phyloP scores from a whole-genome alignment of 2,113 vertebrate genomes.

The Embiotoca jacksoni region DNA sequence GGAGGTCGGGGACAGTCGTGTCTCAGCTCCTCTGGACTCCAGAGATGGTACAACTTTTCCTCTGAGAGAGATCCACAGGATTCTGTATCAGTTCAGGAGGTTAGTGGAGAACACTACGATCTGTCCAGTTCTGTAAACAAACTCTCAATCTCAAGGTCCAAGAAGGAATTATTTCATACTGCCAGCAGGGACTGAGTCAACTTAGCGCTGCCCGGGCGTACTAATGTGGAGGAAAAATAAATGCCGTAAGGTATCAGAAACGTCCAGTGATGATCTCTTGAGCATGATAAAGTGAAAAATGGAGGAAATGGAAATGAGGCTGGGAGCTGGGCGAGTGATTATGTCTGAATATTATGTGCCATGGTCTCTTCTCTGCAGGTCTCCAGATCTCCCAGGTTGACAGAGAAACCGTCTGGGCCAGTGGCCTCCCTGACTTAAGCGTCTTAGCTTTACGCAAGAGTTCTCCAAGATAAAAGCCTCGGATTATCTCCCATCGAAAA shows the following conservation, averaged over 20 bases:
- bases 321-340: constrained; percentile 38
- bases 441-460: constrained; percentile 75
- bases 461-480: constrained; percentile 81
- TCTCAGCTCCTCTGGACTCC: constrained; percentile 50
- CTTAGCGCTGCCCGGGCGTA: background rate
- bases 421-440: constrained; percentile 75
- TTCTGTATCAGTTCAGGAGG: constrained; percentile 63
- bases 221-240: constrained; percentile 35
- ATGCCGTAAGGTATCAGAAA: constrained; percentile 18
- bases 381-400: constrained; percentile 69
- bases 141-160: constrained; percentile 38
- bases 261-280: constrained; percentile 6
- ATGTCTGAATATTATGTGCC: constrained; percentile 49
- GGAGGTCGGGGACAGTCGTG: constrained; percentile 53
- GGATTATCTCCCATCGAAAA: constrained; percentile 75
- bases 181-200: constrained; percentile 1
- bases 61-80: constrained; percentile 72
- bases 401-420: constrained; percentile 75
- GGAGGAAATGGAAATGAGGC: constrained; percentile 8
- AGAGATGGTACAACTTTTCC: constrained; percentile 45
- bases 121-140: constrained; percentile 72
- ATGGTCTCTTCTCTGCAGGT: constrained; percentile 59
- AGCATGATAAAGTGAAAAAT: constrained; percentile 12
- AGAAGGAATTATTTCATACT: constrained; percentile 34
- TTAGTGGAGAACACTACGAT: constrained; percentile 46